Base-by-base conservation (phyloP, 2,888 invertebrate genomes). In the Geotrupes spiniger region DNA sequence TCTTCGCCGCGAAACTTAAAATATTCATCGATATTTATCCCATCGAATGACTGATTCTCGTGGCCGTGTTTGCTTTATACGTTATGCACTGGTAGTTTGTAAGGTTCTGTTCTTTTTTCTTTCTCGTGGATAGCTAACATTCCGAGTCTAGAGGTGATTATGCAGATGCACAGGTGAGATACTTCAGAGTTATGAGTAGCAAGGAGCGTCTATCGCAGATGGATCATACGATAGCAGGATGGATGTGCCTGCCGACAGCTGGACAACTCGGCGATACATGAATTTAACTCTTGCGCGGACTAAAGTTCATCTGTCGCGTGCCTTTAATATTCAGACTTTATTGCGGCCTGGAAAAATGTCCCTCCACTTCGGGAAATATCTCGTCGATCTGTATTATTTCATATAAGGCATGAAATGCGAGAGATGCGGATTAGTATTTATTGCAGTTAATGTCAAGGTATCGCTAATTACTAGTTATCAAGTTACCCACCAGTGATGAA, bases 111-210 rank as follows among this genome's bases (percentile, higher is more conserved):
- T 26, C 15, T 17, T 31, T 43, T 43, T 43, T 25, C 17, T 15
- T 4, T 31, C 21, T 21, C 21, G 27, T 11, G n/a, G 16, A 38
- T 42, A 16, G 31, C 39, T 25, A 31, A 40, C 43, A 29, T 38
- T 36, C 45, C 42, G 29, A 37, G 41, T 47, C 47, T 29, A 31
- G 41, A 53, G 51, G 52, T 52, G 56, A 56, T 52, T 56, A 56
- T 56, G 52, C 50, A 56, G 56, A 56, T 56, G 47, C 47, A 38
- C 53, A 46, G 50, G 41, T 29, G 46, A 56, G 56, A 56, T 56
- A 56, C 49, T 52, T 50, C 51, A 51, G 42, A 56, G 52, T 53
- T 56, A 56, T 56, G 56, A 56, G 53, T 52, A 53, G 46, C 56
- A 39, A 41, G 44, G 29, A 46, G 50, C 40, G 45, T 53, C 56